A percentile compares a stretch with the other conserved stretches of the same genome.
Conservation (phyloP, 2,797 vertebrate species). For the Decapterus maruadsi region DNA sequence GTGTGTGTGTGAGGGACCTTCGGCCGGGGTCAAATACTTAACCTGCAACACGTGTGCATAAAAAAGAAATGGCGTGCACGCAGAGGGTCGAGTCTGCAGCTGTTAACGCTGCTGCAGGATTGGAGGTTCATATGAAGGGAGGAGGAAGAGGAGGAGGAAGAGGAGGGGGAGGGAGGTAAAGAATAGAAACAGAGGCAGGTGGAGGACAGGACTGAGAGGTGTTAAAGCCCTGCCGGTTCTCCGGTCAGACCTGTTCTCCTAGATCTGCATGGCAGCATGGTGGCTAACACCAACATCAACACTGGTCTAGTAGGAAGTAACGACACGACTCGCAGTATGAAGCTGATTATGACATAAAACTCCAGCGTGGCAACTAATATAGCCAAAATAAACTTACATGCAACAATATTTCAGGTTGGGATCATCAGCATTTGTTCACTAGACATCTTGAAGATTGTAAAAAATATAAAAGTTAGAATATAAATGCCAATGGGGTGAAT, state of each 20-base stretch:
- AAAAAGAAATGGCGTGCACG: background rate
- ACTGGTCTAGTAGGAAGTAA: background rate
- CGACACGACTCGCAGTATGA: too few relatives aligned
- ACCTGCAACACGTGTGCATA: background rate
- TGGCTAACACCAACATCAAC: slow-evolving; percentile 4
- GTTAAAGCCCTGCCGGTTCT: slow-evolving; percentile 11
- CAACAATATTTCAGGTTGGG: too few relatives aligned
- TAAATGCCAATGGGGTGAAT: too few relatives aligned
- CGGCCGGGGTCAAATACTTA: slow-evolving; percentile 14
- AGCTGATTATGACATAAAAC: too few relatives aligned
- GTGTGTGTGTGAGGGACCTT: background rate
- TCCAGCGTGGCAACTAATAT: too few relatives aligned
- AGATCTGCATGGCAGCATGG: slow-evolving; percentile 11
- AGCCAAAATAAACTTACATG: too few relatives aligned
- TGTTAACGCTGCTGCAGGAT: background rate
- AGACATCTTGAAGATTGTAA: too few relatives aligned
- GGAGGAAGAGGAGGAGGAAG: too few relatives aligned
- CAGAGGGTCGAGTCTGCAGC: background rate
- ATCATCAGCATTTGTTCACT: too few relatives aligned
- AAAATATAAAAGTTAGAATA: too few relatives aligned
- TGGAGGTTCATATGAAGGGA: slow-evolving; percentile 12
- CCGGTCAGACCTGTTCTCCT: slow-evolving; percentile 57
- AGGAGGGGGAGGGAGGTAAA: slow-evolving; percentile 16
- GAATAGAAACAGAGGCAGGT: slow-evolving; percentile 45
- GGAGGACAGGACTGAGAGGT: slow-evolving; percentile 36